These are phyloP conservation scores for Drosophila borealis DNA, from an alignment of 2,888 invertebrate species.

Conservation along the genomic window DNA sequence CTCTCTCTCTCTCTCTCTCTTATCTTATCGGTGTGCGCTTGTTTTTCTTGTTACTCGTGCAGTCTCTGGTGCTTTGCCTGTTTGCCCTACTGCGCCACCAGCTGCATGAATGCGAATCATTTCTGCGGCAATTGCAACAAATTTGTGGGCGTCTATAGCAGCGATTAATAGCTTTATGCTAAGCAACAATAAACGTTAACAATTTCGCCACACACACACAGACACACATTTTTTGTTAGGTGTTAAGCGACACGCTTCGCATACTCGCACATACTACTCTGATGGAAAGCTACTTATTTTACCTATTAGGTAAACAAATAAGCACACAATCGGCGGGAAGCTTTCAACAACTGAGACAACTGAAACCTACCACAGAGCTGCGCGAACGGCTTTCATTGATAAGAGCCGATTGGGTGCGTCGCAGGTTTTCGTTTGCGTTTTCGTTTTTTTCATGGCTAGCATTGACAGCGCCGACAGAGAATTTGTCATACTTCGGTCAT, in stretches of 20 bases:
- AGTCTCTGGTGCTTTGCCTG: conserved; percentile 86
- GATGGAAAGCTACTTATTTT: conserved; percentile 4
- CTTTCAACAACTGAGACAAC: conserved; percentile 24
- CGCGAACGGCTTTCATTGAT: conserved; percentile 59
- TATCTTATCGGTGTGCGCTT: conserved; percentile 47
- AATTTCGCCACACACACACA: conserved; percentile 6
- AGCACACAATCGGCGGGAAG: conserved; percentile 22
- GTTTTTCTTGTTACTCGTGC: not conserved
- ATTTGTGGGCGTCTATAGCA: conserved; percentile 86
- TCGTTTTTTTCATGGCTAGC: conserved; percentile 18
- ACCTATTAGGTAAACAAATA: conserved; percentile 48
- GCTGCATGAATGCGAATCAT: conserved; percentile 86
- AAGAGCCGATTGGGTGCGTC: conserved; percentile 44
- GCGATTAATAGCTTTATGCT: conserved; percentile 34
- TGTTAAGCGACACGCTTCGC: conserved; percentile 28
- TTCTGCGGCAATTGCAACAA: conserved; percentile 87
- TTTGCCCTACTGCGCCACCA: conserved; percentile 87
- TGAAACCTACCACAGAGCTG: conserved; percentile 49
- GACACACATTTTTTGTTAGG: conserved; percentile 41
- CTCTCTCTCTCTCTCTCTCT: not conserved
- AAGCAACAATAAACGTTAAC: conserved; percentile 36
- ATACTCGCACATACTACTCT: not conserved
- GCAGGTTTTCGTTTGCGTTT: not conserved
- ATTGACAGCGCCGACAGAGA: conserved; percentile 23
- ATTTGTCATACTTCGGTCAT: conserved; percentile 50